Evolutionary conservation across 2,113 vertebrate species (phyloP).

Genomic region (Mesembrinibis cayennensis): DNA sequence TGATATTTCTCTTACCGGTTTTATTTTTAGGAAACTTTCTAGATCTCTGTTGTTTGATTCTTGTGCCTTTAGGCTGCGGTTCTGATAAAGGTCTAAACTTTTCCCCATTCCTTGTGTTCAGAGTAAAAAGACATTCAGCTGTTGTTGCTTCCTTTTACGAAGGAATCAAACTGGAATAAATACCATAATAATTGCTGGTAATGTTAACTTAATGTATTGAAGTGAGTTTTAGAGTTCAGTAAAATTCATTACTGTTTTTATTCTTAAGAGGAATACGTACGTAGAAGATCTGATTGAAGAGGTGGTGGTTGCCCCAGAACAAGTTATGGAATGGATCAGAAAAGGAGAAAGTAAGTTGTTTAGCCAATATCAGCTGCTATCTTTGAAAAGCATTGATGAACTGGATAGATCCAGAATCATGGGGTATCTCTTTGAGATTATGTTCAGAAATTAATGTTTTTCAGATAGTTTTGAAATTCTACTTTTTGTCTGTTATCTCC

Average conservation of each 20-base stretch:
- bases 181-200: background rate
- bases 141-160: background rate
- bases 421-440: background rate
- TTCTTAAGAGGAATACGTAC: slow-evolving; percentile 87
- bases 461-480: background rate
- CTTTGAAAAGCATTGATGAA: background rate
- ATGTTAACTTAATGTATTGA: background rate
- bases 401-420: background rate
- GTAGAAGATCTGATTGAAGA: slow-evolving; percentile 94
- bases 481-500: background rate
- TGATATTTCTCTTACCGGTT: background rate
- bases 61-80: background rate
- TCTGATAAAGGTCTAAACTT: background rate
- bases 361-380: background rate
- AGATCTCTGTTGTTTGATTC: background rate
- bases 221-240: background rate
- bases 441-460: background rate
- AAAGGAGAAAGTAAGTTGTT: slow-evolving; percentile 92
- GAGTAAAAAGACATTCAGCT: background rate
- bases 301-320: slow-evolving; percentile 83
- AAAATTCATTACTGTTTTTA: background rate
- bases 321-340: slow-evolving; percentile 89
- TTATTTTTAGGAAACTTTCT: background rate
- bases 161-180: background rate
- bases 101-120: background rate